Base-by-base conservation (phyloP, 1,140 invertebrate genomes). In the Brachionus asplanchnoidis region DNA sequence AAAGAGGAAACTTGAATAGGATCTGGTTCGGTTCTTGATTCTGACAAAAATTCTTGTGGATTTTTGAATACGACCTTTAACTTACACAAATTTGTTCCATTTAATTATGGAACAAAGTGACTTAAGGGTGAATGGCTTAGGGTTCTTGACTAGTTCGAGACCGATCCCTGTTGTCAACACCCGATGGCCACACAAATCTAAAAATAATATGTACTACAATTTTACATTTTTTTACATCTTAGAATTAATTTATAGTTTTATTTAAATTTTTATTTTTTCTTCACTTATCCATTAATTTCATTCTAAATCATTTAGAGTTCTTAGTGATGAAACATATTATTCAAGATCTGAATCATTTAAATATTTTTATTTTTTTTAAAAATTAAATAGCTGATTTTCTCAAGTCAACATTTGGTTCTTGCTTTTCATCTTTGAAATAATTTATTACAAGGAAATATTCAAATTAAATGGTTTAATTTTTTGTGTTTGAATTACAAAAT, bases 1-100 rank as follows among this genome's bases (percentile, higher is more conserved):
- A 73, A 73, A 73, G 68, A 23, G 68, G 68, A 73, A 73, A 73
- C 68, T 73, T 73, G 68, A 73, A 73, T 73, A 73, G 68, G 68
- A 44, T 73, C 36, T n/a, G 40, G 36, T 36, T 73, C 17, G 32
- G 32, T 32, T 42, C 3, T 44, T 1, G 68, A 73, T 42, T 46
- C n/a, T 11, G 7, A 17, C 68, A 73, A 73, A 73, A 20, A 73
- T 73, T 17, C 20, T 17, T 42, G 40, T 42, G 9, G 17, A 73
- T 73, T 42, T 73, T 73, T 73, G 68, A 42, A 42, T n/a, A 40
- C 36, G 40, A 42, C n/a, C 40, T 40, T 1, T 40, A 73, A 42
- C 32, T 73, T 44, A 14, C 9, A 70, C 3, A 73, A 42, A 40
- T 42, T 42, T 40, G 36, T 73, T 17, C 40, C 68, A 73, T 73